Base-by-base conservation (phyloP, 1,140 invertebrate genomes). In the Sarcophaga peregrina region DNA sequence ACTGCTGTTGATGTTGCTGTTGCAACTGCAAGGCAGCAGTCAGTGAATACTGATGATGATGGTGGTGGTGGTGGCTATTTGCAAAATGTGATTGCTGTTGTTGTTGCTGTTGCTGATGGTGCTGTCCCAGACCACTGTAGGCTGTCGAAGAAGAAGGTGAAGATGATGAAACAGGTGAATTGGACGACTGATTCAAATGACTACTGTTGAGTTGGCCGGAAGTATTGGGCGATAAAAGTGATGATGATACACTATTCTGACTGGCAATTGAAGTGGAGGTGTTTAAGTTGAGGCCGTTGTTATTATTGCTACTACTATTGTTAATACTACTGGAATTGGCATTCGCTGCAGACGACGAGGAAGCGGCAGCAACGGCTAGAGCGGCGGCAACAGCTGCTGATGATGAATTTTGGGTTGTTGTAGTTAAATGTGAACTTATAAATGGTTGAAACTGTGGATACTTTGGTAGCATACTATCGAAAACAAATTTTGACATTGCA, bases 381-480 rank as follows among this genome's bases (percentile, higher is more conserved):
- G 89, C 89, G 89, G 89, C 89, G 86, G 89, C 87, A 91, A 89
- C 91, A 92, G 92, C 92, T 93, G 92, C 92, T 91, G 92, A 90
- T 89, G 89, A 89, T 86, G 89, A 90, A 88, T 87, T 88, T 86
- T 87, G 85, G 91, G 90, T 87, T 90, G 89, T 91, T 92, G 90
- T 91, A 90, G 83, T 91, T 92, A 86, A 91, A 92, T 91, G 90
- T 85, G 89, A 90, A 90, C 89, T 90, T 85, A 90, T 90, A 90
- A 91, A 92, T 94, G 94, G 92, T 93, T 94, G 89, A 95, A 95
- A 92, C 95, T 95, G 89, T 94, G 90, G 95, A 94, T 98, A 98
- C 94, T 97, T 97, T 87, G 96, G 96, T 92, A 98, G 95, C 96
- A 97, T 97, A 93, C 96, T 97, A 96, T 97, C 96, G 93, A 97